A percentile compares a stretch with the other conserved stretches of the same genome.
These are phyloP conservation scores for Amazona vittata DNA, from an alignment of 2,113 vertebrate species.

Conservation along the genomic window DNA sequence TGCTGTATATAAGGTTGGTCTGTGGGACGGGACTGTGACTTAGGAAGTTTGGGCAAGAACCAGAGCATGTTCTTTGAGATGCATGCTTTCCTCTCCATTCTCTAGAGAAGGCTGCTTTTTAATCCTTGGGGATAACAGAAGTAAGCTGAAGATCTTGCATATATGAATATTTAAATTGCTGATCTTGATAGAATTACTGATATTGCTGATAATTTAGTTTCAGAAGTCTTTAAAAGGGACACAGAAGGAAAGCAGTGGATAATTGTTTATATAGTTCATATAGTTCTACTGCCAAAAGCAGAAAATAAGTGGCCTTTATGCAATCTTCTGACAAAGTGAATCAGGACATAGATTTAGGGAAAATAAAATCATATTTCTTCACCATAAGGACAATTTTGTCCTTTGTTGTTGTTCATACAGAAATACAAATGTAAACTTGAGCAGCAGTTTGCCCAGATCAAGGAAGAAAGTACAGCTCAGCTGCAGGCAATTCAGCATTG, in stretches of 20 bases:
- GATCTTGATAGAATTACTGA: neutral
- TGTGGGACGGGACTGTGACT: neutral
- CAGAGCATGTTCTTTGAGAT: fast-evolving
- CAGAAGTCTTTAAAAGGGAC: neutral
- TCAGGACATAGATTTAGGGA: neutral
- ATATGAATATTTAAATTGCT: neutral
- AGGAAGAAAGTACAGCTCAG: slow-evolving; percentile 30
- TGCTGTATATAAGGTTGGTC: slow-evolving; percentile 68
- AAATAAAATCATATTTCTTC: neutral
- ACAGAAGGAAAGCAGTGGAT: neutral
- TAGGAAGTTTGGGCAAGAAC: neutral
- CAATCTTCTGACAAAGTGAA: neutral
- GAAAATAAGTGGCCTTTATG: neutral
- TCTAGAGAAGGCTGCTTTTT: neutral
- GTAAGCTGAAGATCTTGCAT: neutral
- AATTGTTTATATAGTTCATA: neutral
- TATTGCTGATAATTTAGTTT: neutral
- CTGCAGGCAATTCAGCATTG: slow-evolving; percentile 26
- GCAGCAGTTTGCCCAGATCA: slow-evolving; percentile 14
- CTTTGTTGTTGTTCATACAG: slow-evolving; percentile 4
- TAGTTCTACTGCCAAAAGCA: neutral
- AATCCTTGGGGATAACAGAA: neutral
- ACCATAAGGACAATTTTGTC: neutral
- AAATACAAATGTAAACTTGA: slow-evolving; percentile 51
- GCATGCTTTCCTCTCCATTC: neutral